Conservation (phyloP, 2,797 vertebrate species). For the Psittacula echo region DNA sequence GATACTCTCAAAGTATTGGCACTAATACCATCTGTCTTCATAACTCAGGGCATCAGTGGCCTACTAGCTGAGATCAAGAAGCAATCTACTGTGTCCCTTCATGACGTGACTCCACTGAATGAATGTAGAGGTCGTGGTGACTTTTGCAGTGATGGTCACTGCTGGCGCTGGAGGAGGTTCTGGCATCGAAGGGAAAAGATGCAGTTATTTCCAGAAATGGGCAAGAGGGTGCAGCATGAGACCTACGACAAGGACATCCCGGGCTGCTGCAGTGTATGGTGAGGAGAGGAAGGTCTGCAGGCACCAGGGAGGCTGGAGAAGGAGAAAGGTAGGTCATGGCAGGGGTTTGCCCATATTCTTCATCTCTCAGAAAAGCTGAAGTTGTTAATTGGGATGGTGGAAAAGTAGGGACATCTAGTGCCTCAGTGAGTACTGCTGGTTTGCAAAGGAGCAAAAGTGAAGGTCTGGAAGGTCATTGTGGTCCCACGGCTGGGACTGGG, state of each 20-base stretch:
- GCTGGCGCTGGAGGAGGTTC: background rate
- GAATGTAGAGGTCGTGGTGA: constrained; percentile 22
- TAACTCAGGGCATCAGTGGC: constrained; percentile 20
- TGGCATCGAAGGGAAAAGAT: background rate
- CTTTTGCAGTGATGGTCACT: background rate
- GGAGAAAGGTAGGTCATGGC: background rate
- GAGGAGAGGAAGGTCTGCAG: background rate
- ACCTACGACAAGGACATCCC: background rate
- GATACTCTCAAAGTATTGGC: background rate
- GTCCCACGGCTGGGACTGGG: background rate
- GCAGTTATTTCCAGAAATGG: background rate
- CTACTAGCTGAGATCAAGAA: constrained; percentile 35
- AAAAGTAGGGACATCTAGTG: background rate
- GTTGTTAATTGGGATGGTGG: background rate
- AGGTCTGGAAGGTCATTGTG: background rate
- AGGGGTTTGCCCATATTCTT: background rate
- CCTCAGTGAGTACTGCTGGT: background rate
- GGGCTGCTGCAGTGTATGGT: background rate
- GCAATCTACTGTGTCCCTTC: constrained; percentile 14
- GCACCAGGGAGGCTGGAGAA: background rate
- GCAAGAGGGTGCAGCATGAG: background rate
- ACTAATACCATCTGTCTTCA: background rate
- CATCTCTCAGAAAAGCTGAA: background rate
- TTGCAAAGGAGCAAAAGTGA: background rate
- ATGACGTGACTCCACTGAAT: background rate